Percentiles rank a stretch among this genome's conserved stretches.
These are phyloP conservation scores for Seriola quinqueradiata DNA, from an alignment of 2,113 vertebrate species.

Conservation along the genomic window DNA sequence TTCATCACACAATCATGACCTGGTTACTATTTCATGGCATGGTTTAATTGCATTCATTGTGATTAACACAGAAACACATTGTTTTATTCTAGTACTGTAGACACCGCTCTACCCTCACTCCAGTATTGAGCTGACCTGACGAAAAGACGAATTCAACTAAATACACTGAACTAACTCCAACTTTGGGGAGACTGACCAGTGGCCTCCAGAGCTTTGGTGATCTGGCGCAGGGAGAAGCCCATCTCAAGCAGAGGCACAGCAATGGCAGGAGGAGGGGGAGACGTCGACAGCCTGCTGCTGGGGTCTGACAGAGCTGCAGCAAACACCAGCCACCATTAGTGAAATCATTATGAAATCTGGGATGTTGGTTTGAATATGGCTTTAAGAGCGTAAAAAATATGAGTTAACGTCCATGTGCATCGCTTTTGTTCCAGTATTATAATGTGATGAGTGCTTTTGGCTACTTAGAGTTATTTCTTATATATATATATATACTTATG, in stretches of 20 bases:
- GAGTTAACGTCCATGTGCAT: too few relatives aligned
- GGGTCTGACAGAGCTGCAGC: conserved; percentile 93
- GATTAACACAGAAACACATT: too few relatives aligned
- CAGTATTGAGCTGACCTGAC: background rate
- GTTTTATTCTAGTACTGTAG: too few relatives aligned
- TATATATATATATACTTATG: too few relatives aligned
- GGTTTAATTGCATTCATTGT: too few relatives aligned
- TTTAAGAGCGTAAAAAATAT: too few relatives aligned
- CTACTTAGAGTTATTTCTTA: too few relatives aligned
- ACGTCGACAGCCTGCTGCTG: conserved; percentile 96
- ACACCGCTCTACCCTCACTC: background rate
- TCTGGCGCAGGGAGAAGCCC: conserved; percentile 97
- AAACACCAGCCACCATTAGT: conserved; percentile 1
- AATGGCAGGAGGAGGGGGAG: conserved; percentile 96
- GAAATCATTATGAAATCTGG: background rate
- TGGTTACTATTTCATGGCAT: too few relatives aligned
- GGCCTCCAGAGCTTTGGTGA: conserved; percentile 97
- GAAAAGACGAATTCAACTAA: background rate
- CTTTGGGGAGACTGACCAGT: conserved; percentile 85
- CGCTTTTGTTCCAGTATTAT: too few relatives aligned
- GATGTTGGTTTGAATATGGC: background rate
- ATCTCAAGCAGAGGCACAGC: conserved; percentile 97
- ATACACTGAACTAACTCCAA: background rate
- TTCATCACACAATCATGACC: too few relatives aligned
- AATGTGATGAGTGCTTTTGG: too few relatives aligned